These are phyloP conservation scores for Tanaodytes sp. DNA, from an alignment of 2,888 invertebrate species.

Conservation along the genomic window DNA sequence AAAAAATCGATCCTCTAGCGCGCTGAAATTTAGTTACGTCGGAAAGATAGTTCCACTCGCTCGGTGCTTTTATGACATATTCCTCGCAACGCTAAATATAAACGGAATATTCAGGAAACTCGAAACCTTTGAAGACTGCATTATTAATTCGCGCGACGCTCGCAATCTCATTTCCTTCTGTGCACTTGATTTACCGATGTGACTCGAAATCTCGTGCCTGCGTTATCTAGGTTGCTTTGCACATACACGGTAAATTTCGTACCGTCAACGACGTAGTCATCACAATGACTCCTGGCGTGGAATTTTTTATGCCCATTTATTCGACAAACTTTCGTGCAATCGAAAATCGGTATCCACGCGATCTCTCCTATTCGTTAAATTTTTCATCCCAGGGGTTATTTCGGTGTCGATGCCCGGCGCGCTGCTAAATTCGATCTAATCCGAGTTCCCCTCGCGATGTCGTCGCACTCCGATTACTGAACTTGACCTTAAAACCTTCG, in stretches of 20 bases:
- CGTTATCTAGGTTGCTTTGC: too few relatives aligned
- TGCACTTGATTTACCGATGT: too few relatives aligned
- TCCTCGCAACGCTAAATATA: conserved; percentile 9
- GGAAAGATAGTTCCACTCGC: too few relatives aligned
- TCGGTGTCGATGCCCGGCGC: conserved; percentile 14
- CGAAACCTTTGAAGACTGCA: conserved; percentile 23
- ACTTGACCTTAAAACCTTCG: conserved; percentile 45
- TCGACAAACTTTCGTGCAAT: too few relatives aligned
- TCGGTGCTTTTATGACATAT: conserved; percentile 24
- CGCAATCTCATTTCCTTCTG: conserved; percentile 30
- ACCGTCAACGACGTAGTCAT: too few relatives aligned
- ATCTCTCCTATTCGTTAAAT: too few relatives aligned
- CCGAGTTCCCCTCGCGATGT: conserved; percentile 32
- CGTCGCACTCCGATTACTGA: conserved; percentile 43
- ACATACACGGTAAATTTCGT: too few relatives aligned
- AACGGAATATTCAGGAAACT: conserved; percentile 16
- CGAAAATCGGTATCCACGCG: too few relatives aligned
- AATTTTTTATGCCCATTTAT: too few relatives aligned
- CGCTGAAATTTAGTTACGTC: conserved; percentile 15
- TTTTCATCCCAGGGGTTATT: conserved; percentile 20
- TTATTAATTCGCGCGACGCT: conserved; percentile 23
- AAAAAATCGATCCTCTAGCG: too few relatives aligned
- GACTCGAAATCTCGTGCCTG: too few relatives aligned
- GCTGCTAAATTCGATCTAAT: conserved; percentile 41
- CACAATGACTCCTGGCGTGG: too few relatives aligned